phyloP scores from a whole-genome alignment of 2,797 vertebrate genomes.

The Ptychobarbus kaznakovi region DNA sequence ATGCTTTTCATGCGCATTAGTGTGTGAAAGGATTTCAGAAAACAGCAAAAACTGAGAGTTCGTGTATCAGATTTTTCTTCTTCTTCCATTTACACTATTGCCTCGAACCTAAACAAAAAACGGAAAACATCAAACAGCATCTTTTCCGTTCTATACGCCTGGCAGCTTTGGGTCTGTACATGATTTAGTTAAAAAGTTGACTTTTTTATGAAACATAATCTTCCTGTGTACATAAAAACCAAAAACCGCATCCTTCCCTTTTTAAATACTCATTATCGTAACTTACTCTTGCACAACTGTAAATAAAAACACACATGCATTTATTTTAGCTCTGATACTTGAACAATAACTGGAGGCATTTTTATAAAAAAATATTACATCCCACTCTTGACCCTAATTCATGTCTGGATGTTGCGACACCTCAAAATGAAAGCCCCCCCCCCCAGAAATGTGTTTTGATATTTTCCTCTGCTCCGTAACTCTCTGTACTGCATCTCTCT shows the following conservation, averaged over 20 bases:
- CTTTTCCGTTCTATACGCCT: conserved; percentile 24
- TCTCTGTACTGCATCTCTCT: neutral
- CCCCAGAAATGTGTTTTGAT: conserved; percentile 16
- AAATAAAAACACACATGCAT: conserved; percentile 3
- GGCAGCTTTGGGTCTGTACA: conserved; percentile 21
- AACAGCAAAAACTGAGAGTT: conserved; percentile 15
- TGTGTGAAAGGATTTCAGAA: neutral
- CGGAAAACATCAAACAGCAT: conserved; percentile 43
- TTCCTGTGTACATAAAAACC: neutral
- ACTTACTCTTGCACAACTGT: neutral
- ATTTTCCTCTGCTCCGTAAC: neutral
- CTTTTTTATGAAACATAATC: neutral
- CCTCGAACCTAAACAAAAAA: conserved; percentile 46
- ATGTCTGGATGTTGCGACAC: neutral
- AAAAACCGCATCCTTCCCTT: neutral
- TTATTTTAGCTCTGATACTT: neutral
- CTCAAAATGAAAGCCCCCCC: neutral
- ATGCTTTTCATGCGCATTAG: neutral
- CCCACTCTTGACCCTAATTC: neutral
- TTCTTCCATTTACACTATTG: conserved; percentile 19
- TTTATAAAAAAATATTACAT: neutral
- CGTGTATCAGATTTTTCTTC: neutral
- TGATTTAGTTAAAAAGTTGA: conserved; percentile 4
- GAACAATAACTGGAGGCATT: conserved; percentile 22
- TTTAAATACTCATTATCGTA: neutral